Base-by-base conservation (phyloP, 2,113 vertebrate species). In the Anser cygnoides region DNA sequence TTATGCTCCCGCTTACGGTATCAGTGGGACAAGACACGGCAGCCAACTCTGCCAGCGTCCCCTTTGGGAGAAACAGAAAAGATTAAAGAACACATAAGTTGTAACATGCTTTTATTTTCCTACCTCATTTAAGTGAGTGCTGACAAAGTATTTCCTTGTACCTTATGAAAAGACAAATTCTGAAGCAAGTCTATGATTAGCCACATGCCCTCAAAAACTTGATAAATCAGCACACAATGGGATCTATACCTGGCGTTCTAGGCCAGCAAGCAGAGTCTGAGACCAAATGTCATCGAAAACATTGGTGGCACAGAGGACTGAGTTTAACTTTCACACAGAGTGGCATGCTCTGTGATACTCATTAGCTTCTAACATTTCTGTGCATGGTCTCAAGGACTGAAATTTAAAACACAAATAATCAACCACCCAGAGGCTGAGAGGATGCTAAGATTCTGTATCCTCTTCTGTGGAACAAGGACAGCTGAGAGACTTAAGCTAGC, bases 211-310 rank as follows among this genome's bases (percentile, higher is more conserved):
- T 35, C 10, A 0, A 1, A 43, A 46, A 39, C 61, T 4, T 5
- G 8, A 31, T 5, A 35, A 43, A 21, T 11, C 71, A 3, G 41
- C 0, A 13, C 29, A 2, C 0, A 0, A 5, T 0, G 4, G 82
- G 63, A 46, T 4, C 58, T 1, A 1, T 2, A 14, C 18, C 29
- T 14, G 29, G 43, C 1, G 6, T 2, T 4, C 17, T 12, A 14
- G 17, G 44, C 43, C 25, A 15, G 54, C 8, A 0, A 14, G 39
- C 35, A 57, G 78, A 79, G 25, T 5, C 25, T 3, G 10, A 39
- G 11, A 31, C 7, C 13, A 52, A 31, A 72, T 9, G 26, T 19
- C 49, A 7, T 21, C 16, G 46, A 10, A 31, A 31, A 28, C 4
- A 9, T 26, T 2, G 1, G 10, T 15, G 44, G 49, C 13, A 57